A percentile compares a stretch with the other conserved stretches of the same genome.
These are phyloP conservation scores for Glyptemys insculpta DNA, from an alignment of 2,797 vertebrate genomes.

Conservation along the genomic window DNA sequence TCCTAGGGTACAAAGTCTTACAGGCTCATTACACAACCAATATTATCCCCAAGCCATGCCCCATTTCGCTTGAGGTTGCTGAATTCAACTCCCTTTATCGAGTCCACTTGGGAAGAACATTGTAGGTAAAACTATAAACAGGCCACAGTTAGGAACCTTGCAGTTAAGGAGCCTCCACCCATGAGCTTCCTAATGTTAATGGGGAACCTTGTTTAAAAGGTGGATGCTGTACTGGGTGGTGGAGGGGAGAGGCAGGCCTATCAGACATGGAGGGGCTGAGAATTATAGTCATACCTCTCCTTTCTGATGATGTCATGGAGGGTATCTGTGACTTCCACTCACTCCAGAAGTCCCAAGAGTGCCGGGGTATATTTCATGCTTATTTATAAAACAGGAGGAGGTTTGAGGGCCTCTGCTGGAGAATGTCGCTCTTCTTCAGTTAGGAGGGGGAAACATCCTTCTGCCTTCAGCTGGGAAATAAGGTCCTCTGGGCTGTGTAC, in stretches of 20 bases:
- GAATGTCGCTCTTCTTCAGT: not conserved
- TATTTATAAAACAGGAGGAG: not conserved
- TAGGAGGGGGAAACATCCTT: not conserved
- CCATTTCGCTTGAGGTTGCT: not conserved
- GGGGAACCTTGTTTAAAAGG: not conserved
- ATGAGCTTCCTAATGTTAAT: not conserved
- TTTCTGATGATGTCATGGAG: not conserved
- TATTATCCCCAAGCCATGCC: not conserved
- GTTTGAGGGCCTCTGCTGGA: not conserved
- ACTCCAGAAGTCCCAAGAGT: not conserved
- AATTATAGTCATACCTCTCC: not conserved
- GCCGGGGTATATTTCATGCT: not conserved
- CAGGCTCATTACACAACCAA: not conserved
- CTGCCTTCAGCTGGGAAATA: not conserved
- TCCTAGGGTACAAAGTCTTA: not conserved
- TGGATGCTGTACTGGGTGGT: not conserved
- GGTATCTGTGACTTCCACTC: not conserved
- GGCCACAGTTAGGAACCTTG: not conserved
- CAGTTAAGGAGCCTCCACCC: not conserved
- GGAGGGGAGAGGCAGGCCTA: not conserved
- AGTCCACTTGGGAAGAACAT: not conserved
- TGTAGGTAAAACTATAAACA: not conserved
- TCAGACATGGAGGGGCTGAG: too few relatives aligned
- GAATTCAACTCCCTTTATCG: not conserved
- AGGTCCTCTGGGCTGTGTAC: not conserved